Percentiles rank a stretch among this genome's conserved stretches.
Conservation (phyloP, 2,113 vertebrate species). For the Laticauda colubrina region DNA sequence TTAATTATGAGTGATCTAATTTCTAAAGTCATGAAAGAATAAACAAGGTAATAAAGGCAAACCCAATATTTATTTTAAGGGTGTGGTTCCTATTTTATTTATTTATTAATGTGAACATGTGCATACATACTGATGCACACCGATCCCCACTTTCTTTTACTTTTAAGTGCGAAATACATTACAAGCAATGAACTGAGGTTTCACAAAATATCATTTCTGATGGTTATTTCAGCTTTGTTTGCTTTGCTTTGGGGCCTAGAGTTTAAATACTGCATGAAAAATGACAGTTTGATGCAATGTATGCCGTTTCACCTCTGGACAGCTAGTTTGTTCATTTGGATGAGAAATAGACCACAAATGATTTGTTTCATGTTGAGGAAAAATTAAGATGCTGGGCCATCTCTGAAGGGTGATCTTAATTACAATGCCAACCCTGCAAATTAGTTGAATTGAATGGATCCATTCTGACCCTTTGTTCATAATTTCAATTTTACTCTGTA, state of each 20-base stretch:
- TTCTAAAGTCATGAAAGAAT: background rate
- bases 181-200: background rate
- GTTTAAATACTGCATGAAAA: background rate
- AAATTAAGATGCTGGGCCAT: background rate
- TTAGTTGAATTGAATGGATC: background rate
- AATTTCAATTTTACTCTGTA: constrained; percentile 31
- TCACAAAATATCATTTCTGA: background rate
- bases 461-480: background rate
- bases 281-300: background rate
- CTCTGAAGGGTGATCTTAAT: background rate
- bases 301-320: background rate
- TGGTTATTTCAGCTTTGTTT: background rate
- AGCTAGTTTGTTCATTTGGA: background rate
- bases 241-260: background rate
- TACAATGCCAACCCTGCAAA: background rate
- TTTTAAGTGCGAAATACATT: background rate
- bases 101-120: background rate
- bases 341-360: background rate
- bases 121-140: background rate
- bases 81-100: background rate
- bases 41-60: background rate
- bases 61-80: background rate
- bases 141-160: background rate
- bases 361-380: background rate
- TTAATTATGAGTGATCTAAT: background rate